Conservation (phyloP, 2,888 invertebrate species). For the Zeuzera pyrina region DNA sequence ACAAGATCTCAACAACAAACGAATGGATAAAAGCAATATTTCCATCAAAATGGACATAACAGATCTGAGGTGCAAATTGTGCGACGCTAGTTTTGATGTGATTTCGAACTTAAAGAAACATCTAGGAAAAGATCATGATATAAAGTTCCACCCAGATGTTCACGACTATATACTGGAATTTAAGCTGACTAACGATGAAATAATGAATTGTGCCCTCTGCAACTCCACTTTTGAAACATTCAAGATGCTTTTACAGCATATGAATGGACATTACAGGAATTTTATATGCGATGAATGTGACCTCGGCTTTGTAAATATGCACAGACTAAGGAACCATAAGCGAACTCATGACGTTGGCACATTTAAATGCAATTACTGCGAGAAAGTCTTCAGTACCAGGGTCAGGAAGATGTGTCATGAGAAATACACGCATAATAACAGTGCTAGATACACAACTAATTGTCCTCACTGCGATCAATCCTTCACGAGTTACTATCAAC, state of each 20-base stretch:
- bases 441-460: slow-evolving; percentile 44
- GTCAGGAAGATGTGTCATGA: slow-evolving; percentile 49
- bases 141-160: slow-evolving; percentile 43
- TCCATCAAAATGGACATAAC: slow-evolving; percentile 56
- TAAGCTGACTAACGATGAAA: slow-evolving; percentile 35
- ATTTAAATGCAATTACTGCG: slow-evolving; percentile 49
- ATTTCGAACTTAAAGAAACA: slow-evolving; percentile 42
- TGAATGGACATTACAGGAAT: slow-evolving; percentile 59
- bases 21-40: slow-evolving; percentile 46
- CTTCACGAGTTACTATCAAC: slow-evolving; percentile 51
- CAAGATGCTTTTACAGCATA: slow-evolving; percentile 54
- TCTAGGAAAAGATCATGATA: slow-evolving; percentile 34
- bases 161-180: slow-evolving; percentile 54
- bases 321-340: slow-evolving; percentile 45
- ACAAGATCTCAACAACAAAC: slow-evolving; percentile 28
- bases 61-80: slow-evolving; percentile 42
- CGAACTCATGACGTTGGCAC: slow-evolving; percentile 45
- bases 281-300: slow-evolving; percentile 55
- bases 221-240: slow-evolving; percentile 50
- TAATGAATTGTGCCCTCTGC: slow-evolving; percentile 48
- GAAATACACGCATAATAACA: slow-evolving; percentile 50
- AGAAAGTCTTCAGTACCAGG: slow-evolving; percentile 45
- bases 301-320: slow-evolving; percentile 51
- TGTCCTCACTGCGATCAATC: slow-evolving; percentile 53
- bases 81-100: slow-evolving; percentile 24